Evolutionary conservation across 2,888 invertebrate species (phyloP), one percentile per base, ranked within the genome.

Genomic region (Drosophila prostipennis): DNA sequence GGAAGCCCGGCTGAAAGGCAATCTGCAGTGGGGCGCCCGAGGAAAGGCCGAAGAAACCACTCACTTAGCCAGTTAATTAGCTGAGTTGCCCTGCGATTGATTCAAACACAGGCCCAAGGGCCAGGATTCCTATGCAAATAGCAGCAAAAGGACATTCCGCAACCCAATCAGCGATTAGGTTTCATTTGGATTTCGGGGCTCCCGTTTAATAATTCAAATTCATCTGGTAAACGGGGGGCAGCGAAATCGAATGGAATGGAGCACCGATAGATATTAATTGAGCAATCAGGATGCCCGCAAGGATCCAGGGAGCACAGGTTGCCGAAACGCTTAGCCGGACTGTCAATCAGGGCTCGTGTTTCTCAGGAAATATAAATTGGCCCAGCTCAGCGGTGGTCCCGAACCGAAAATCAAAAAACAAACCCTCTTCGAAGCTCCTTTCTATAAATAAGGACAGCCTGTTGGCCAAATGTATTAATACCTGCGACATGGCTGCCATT

Each of bases 11-110:
- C 63, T 58, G 68, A 68, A 55, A 59, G 56, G 61, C 57, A 75
- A 61, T 79, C 77, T 49, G 14, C 48, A 37, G 19, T 19, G 19
- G 19, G 19, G 1, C 19, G 19, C 19, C 19, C 19, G 19, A 19
- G 19, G 42, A 69, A 74, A 57, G 42, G 54, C 40, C 51, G 23
- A 37, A 19, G 29, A 34, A 52, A 36, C 54, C 61, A 69, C 69
- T 65, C 23, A 65, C 69, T 65, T 65, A 68, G 65, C 29, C 53
- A 70, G 70, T 67, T 67, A 67, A 67, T 67, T 67, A 67, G 48
- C 54, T 54, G 45, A 19, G 54, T 39, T 43, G 19, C 51, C 16
- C 39, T 10, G 53, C 65, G 54, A 65, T 68, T 65, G 65, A 68
- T 68, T 52, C 23, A 16, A 13, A 11, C n/a, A 10, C 26, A 36